Evolutionary conservation across 2,797 vertebrate genomes (phyloP).

Genomic region (Sebastes steindachneri): DNA sequence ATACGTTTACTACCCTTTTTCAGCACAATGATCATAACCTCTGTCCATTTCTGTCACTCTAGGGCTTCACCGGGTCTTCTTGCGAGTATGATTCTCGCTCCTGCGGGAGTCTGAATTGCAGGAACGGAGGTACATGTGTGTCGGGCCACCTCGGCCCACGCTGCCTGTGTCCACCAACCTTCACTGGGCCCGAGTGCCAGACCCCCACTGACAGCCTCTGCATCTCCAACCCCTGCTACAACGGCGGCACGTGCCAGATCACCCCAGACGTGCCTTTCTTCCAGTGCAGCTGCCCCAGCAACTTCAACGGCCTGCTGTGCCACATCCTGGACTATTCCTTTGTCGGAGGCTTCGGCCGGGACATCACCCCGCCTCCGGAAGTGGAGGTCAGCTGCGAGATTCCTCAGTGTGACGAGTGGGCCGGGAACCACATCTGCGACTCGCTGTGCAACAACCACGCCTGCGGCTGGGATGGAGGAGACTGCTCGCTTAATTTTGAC

Average conservation of each 20-base stretch:
- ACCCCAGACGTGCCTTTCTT: conserved; percentile 87
- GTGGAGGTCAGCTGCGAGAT: conserved; percentile 88
- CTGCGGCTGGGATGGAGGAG: conserved; percentile 96
- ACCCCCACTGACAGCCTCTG: conserved; percentile 91
- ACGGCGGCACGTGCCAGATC: conserved; percentile 93
- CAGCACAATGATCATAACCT: background rate
- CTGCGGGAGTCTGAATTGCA: conserved; percentile 91
- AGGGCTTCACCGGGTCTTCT: conserved; percentile 88
- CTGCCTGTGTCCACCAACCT: conserved; percentile 88
- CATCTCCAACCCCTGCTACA: conserved; percentile 92
- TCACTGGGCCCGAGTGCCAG: conserved; percentile 92
- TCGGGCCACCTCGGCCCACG: conserved; percentile 88
- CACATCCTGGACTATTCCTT: conserved; percentile 96
- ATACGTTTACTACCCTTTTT: background rate
- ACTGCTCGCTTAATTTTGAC: conserved; percentile 97
- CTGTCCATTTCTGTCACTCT: background rate
- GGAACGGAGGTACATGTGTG: conserved; percentile 92
- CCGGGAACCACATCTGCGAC: conserved; percentile 92
- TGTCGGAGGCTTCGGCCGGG: conserved; percentile 88
- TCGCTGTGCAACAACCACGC: conserved; percentile 93
- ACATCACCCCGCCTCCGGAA: conserved; percentile 89
- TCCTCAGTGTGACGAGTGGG: conserved; percentile 86
- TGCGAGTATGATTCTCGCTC: conserved; percentile 92
- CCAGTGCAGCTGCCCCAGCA: conserved; percentile 92
- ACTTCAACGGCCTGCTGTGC: conserved; percentile 96